Evolutionary conservation across 2,797 vertebrate genomes (phyloP).

Genomic region (Chelonia mydas): DNA sequence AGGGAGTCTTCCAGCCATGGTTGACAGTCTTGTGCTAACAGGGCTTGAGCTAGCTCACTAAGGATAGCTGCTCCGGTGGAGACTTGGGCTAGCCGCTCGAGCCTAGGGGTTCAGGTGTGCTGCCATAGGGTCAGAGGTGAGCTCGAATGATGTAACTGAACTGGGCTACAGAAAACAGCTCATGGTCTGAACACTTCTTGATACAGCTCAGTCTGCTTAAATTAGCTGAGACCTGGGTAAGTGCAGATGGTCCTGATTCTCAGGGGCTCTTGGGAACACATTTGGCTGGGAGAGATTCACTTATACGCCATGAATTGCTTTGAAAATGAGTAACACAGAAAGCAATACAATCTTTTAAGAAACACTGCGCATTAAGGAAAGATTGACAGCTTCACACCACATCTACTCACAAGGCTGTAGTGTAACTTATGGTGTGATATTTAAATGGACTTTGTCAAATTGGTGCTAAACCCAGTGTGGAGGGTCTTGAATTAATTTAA

Average conservation of each 20-base stretch:
- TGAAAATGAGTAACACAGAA: neutral
- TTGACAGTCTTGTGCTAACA: neutral
- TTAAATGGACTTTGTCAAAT: neutral
- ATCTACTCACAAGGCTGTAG: neutral
- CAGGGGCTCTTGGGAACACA: neutral
- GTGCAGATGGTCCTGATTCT: neutral
- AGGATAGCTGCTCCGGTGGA: neutral
- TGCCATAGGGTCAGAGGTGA: neutral
- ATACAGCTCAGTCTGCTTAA: neutral
- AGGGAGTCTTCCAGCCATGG: neutral
- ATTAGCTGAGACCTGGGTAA: neutral
- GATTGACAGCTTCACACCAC: neutral
- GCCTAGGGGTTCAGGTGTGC: neutral
- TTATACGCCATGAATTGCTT: neutral
- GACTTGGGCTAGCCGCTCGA: neutral
- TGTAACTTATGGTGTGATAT: neutral
- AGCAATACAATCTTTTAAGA: neutral
- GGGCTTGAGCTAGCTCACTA: neutral
- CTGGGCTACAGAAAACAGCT: neutral
- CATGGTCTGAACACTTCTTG: neutral
- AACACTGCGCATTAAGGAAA: neutral
- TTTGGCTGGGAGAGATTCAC: neutral
- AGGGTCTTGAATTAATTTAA: neutral
- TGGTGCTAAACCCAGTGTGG: neutral
- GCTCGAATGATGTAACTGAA: neutral